Percentiles rank a stretch among this genome's conserved stretches.
Conservation (phyloP, 2,888 invertebrate species). For the Xanthia togata region DNA sequence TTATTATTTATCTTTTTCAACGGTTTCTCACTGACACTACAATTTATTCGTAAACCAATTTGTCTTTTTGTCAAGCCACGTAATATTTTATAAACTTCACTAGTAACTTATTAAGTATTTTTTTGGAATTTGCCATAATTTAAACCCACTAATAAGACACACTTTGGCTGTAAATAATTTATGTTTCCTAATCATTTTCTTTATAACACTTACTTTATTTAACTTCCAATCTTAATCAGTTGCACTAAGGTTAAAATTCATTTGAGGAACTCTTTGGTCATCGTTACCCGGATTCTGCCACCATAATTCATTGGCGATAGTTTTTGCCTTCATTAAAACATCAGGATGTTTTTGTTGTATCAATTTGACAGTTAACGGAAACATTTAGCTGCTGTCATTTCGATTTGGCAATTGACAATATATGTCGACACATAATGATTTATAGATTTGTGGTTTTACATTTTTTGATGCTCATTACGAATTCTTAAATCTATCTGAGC, state of each 20-base stretch:
- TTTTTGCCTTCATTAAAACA: conserved; percentile 67
- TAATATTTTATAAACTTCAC: conserved; percentile 11
- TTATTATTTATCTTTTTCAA: not conserved
- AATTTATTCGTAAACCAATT: conserved; percentile 31
- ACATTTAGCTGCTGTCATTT: conserved; percentile 62
- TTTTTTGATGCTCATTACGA: too few relatives aligned
- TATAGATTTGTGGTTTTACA: too few relatives aligned
- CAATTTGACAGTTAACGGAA: conserved; percentile 65
- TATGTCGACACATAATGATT: conserved; percentile 39
- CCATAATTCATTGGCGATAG: conserved; percentile 64
- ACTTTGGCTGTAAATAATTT: conserved; percentile 30
- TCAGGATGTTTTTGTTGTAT: conserved; percentile 68
- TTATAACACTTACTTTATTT: not conserved
- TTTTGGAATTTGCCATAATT: conserved; percentile 30
- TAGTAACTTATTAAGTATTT: not conserved
- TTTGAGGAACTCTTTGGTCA: conserved; percentile 41
- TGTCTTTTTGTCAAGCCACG: conserved; percentile 20
- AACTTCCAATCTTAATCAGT: conserved; percentile 43
- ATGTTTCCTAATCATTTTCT: conserved; percentile 35
- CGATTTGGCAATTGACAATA: conserved; percentile 36
- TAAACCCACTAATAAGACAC: conserved; percentile 43
- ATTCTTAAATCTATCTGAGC: not conserved
- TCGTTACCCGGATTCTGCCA: conserved; percentile 64
- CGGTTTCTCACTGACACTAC: not conserved
- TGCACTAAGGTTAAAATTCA: conserved; percentile 51